Evolutionary conservation across 2,113 vertebrate genomes (phyloP).

Genomic region (Balaeniceps rex): DNA sequence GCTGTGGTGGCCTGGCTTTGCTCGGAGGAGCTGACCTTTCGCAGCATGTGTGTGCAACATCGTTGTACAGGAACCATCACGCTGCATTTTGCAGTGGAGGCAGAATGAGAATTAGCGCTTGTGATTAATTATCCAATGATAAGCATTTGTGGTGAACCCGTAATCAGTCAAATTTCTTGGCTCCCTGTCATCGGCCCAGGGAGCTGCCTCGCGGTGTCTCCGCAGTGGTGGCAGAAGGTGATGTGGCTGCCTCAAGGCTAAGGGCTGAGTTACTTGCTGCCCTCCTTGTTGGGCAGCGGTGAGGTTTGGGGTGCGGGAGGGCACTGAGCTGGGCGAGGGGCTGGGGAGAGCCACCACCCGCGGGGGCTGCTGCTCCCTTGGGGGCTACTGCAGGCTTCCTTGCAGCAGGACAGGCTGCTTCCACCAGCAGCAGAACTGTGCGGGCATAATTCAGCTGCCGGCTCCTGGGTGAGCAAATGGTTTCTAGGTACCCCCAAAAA

Average conservation of each 20-base stretch:
- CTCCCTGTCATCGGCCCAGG: background rate
- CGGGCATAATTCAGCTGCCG: background rate
- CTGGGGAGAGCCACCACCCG: background rate
- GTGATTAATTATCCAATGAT: background rate
- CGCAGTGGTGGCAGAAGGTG: accelerated
- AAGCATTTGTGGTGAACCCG: background rate
- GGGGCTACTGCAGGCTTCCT: background rate
- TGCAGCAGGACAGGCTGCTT: background rate
- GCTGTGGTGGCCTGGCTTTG: background rate
- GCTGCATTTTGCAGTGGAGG: accelerated
- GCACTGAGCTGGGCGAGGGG: background rate
- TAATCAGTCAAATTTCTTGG: background rate
- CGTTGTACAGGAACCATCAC: accelerated
- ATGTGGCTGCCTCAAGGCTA: background rate
- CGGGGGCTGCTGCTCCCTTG: background rate
- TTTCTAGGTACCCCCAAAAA: background rate
- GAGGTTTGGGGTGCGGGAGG: background rate
- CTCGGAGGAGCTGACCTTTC: background rate
- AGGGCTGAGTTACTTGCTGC: background rate
- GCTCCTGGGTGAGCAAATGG: background rate
- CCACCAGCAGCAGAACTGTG: background rate
- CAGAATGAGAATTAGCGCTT: accelerated
- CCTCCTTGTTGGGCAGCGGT: accelerated
- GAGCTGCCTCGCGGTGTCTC: accelerated
- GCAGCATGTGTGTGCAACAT: accelerated